Base-by-base conservation (phyloP, 1,140 invertebrate genomes). In the Charaxes varanes region DNA sequence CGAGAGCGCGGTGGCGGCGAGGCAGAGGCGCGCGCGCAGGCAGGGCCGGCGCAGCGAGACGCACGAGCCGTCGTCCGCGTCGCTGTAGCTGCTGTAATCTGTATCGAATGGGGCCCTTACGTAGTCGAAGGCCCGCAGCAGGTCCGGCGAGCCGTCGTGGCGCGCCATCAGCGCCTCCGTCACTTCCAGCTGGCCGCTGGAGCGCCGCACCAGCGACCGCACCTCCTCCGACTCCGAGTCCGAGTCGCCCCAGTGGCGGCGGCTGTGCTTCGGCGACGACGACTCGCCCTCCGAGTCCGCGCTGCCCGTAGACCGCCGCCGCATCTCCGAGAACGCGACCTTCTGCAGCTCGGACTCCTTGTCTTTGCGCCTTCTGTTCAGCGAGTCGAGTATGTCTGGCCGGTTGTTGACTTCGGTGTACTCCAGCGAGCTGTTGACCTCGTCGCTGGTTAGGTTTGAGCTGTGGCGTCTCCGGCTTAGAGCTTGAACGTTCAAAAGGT, bases 221-320 rank as follows among this genome's bases (percentile, higher is more conserved):
- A 89, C 82, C 48, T 89, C 89, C 34, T 90, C 89, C 11, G 87
- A 58, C 69, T 91, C 90, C n/a, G 88, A 90, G 49, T 91, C 90
- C 22, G 88, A 88, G 49, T 90, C 88, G 7, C 78, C 70, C 69
- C 71, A 77, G 31, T 57, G 60, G 18, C 66, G 46, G 3, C 66
- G 31, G 17, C 63, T 70, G 44, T 73, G 71, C 46, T 79, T 77
- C 30, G 68, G 64, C 13, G 70, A 67, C 32, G 72, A 72, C 6
- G 73, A 65, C 14, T 70, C 67, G 6, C 53, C 68, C 26, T 77
- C 74, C 2, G 79, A 77, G 11, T 73, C 74, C 2, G 46, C 65
- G 40, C 66, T 71, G 18, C 68, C 77, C 0, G 64, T 69, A 1
- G 78, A 79, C 3, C 76, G 49, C 14, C 77, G 50, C 0, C 78